These are phyloP conservation scores for Drosophila neoperkinsi DNA, from an alignment of 2,888 invertebrate genomes.

Conservation along the genomic window DNA sequence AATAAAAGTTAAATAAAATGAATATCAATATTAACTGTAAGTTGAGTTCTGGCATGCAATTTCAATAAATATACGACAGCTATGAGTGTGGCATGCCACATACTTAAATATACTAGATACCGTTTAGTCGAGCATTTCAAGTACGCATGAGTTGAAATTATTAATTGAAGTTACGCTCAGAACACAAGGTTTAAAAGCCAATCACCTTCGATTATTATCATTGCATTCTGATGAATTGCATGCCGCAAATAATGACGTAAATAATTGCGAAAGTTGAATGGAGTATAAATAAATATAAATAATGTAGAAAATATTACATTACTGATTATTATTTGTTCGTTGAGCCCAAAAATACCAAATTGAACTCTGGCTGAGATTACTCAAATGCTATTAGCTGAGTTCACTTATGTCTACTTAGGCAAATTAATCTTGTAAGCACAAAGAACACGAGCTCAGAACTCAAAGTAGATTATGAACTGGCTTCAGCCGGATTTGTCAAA, in stretches of 20 bases:
- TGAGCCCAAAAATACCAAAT: neutral
- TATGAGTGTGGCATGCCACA: neutral
- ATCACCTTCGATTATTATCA: conserved; percentile 32
- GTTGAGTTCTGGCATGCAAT: neutral
- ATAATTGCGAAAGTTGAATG: neutral
- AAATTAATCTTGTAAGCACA: neutral
- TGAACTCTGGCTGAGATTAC: neutral
- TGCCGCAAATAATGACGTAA: conserved; percentile 4
- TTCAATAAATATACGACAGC: neutral
- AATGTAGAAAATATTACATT: neutral
- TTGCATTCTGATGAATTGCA: conserved; percentile 43
- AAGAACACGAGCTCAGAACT: neutral
- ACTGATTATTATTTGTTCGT: neutral
- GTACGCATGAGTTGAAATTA: neutral
- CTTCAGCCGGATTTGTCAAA: neutral
- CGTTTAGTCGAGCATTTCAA: neutral
- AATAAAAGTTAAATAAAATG: neutral
- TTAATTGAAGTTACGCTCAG: neutral
- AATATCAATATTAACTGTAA: neutral
- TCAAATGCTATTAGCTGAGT: neutral
- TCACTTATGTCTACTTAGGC: neutral
- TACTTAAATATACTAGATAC: neutral
- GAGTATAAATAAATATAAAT: neutral
- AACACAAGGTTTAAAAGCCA: conserved; percentile 16
- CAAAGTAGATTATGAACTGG: neutral